Percentiles rank a stretch among this genome's conserved stretches.
Conservation (phyloP, 2,888 invertebrate genomes). For the Acanthosepion lycidas region DNA sequence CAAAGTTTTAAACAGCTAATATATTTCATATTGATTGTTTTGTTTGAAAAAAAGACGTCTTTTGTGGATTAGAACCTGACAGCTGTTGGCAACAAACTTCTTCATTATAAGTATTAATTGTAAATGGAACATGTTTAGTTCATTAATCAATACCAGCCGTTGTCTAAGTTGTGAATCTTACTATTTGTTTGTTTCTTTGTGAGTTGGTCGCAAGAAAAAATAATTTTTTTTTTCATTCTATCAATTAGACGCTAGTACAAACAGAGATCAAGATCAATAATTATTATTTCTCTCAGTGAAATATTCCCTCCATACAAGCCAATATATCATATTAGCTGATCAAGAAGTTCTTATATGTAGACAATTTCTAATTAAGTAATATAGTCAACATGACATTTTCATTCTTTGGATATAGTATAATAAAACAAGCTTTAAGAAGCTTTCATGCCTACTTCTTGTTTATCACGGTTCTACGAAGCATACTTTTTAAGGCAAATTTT, state of each 20-base stretch:
- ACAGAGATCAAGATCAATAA: background rate
- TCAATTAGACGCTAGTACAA: background rate
- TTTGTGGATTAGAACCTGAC: constrained; percentile 33
- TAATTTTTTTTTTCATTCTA: background rate
- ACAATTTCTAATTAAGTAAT: too few species aligned
- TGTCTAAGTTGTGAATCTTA: constrained; percentile 33
- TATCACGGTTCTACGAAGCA: too few species aligned
- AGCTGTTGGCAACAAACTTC: constrained; percentile 6
- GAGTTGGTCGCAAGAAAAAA: background rate
- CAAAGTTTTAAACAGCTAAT: background rate
- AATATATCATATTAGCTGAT: background rate
- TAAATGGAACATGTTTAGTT: background rate
- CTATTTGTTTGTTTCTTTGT: background rate
- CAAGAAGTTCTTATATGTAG: background rate
- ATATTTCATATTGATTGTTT: constrained; percentile 2
- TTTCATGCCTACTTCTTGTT: too few species aligned
- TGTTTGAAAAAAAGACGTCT: background rate
- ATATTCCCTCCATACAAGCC: background rate
- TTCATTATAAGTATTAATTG: constrained; percentile 23
- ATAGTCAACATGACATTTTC: too few species aligned
- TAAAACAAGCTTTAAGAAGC: too few species aligned
- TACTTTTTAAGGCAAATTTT: too few species aligned
- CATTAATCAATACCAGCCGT: background rate
- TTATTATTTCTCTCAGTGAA: background rate
- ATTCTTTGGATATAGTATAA: too few species aligned